These are phyloP conservation scores for Adrianichthys oophorus DNA, from an alignment of 2,797 vertebrate genomes.

Conservation along the genomic window DNA sequence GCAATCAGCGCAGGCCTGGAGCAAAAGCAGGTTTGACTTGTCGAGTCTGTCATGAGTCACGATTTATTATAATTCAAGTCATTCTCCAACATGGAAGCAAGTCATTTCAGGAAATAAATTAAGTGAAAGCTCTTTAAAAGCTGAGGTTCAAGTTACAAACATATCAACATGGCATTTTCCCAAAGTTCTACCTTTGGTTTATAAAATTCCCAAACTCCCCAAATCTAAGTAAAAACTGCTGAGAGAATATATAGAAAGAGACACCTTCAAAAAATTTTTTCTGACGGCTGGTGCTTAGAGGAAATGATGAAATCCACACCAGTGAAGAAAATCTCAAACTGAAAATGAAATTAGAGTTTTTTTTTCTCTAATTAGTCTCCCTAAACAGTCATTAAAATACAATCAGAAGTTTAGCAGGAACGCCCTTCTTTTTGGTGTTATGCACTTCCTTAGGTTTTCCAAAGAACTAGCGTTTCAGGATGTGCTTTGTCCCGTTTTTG, in stretches of 20 bases:
- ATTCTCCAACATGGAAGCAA: constrained; percentile 41
- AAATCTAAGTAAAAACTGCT: constrained; percentile 20
- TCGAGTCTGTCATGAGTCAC: constrained; percentile 34
- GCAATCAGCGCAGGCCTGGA: neutral
- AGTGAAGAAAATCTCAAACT: neutral
- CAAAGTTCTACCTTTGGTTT: constrained; percentile 61
- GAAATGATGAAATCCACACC: neutral
- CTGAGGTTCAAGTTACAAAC: constrained; percentile 12
- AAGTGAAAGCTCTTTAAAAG: constrained; percentile 1
- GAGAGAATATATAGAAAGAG: constrained; percentile 6
- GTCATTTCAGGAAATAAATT: constrained; percentile 14
- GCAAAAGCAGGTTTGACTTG: constrained; percentile 59
- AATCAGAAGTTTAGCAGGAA: constrained; percentile 20
- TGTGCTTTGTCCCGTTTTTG: too few species aligned
- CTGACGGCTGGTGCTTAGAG: neutral
- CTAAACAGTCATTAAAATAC: constrained; percentile 19
- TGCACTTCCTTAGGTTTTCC: constrained; percentile 32
- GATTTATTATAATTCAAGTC: constrained; percentile 58
- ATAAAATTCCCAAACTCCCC: constrained; percentile 25
- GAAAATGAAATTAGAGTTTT: constrained; percentile 6
- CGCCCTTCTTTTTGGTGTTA: constrained; percentile 49
- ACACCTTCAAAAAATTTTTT: neutral
- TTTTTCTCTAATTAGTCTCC: constrained; percentile 18
- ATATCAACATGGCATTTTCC: constrained; percentile 29
- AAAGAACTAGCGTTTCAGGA: constrained; percentile 15